Base-by-base conservation (phyloP, 2,888 invertebrate genomes). In the Embidobia sp. region DNA sequence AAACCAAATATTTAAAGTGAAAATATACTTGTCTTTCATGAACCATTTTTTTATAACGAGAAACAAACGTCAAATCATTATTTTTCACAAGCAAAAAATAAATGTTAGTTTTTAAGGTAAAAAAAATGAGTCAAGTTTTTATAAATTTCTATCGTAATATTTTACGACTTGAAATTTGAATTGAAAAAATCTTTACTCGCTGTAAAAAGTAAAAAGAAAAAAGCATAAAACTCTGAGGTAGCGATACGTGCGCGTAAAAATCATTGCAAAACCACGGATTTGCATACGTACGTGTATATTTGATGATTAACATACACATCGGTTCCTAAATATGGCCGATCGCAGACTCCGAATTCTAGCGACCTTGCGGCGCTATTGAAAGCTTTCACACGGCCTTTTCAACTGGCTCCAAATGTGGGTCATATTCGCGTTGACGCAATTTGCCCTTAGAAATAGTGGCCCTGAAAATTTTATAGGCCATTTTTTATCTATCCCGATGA, bases 341-440 rank as follows among this genome's bases (percentile, higher is more conserved):
- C 59, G 33, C 59, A 55, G 75, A 19, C 57, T 57, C 70, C 76
- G 59, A 77, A 77, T 59, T 66, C 48, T 59, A 59, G 49, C 46
- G 77, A 67, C 77, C 77, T 77, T 77, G 77, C 48, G 49, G 64
- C 40, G 59, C 70, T 66, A 77, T 72, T 59, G 70, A 77, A 66
- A 48, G 70, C 77, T 77, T 77, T 77, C 77, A 77, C 77, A 51
- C 77, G 61, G 66, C 70, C 66, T 77, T 66, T 76, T 64, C 44
- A 59, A 76, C 59, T 59, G 66, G 57, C 53, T 70, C 77, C 53
- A 66, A 77, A 77, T 77, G 77, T 77, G 72, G 77, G 77, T 77
- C 77, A 72, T 61, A 72, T 72, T 72, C 61, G 61, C 77, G 55
- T 77, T 77, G 66, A 61, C 72, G 77, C 66, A 77, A 77, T 53